Evolutionary conservation across 2,113 vertebrate genomes (phyloP).

Genomic region (Bombycilla garrulus): DNA sequence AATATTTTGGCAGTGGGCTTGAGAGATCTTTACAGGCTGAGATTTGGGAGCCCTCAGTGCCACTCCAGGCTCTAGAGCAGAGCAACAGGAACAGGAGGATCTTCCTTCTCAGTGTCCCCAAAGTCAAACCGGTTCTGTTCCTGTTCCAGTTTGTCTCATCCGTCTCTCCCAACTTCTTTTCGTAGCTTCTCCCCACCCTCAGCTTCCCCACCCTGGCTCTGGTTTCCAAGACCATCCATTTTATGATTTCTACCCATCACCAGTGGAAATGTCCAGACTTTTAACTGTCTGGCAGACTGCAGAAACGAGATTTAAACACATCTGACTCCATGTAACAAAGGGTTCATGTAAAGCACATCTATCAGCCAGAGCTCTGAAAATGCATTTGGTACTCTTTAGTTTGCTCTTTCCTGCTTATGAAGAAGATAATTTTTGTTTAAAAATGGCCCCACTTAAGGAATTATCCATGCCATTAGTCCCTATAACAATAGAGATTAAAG

Average conservation of each 20-base stretch:
- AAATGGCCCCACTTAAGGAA: slow-evolving; percentile 58
- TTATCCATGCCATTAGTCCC: slow-evolving; percentile 59
- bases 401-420: slow-evolving; percentile 44
- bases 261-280: background rate
- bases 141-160: background rate
- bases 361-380: slow-evolving; percentile 28
- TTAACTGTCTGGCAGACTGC: background rate
- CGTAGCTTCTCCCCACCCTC: background rate
- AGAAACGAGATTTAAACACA: slow-evolving; percentile 31
- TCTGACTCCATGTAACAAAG: slow-evolving; percentile 29
- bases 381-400: slow-evolving; percentile 44
- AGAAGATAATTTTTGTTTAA: slow-evolving; percentile 68
- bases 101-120: background rate
- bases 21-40: background rate
- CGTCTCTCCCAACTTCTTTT: background rate
- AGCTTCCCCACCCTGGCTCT: background rate
- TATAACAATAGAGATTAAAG: slow-evolving; percentile 68
- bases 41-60: background rate
- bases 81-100: background rate
- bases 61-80: background rate
- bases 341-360: slow-evolving; percentile 5
- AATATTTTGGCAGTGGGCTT: background rate
- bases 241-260: background rate
- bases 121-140: background rate
- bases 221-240: background rate